Evolutionary conservation across 2,888 invertebrate genomes (phyloP).

Genomic region (Sinhomidia bicolor): DNA sequence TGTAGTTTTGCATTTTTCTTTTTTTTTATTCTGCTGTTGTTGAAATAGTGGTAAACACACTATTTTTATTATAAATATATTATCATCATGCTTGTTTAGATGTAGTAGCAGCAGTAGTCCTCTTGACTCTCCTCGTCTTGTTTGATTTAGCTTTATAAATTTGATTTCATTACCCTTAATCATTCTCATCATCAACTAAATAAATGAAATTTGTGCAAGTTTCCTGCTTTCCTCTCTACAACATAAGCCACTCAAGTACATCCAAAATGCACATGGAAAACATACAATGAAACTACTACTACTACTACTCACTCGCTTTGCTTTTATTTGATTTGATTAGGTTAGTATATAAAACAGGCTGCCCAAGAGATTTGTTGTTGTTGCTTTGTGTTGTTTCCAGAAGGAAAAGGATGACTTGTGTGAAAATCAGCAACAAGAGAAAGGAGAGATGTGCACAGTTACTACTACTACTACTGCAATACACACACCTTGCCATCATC

Average conservation of each 20-base stretch:
- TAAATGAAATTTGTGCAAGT: constrained; percentile 75
- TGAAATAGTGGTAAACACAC: too few species aligned
- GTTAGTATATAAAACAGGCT: constrained; percentile 49
- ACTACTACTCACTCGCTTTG: not conserved
- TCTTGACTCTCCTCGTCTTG: constrained; percentile 60
- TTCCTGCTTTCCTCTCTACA: constrained; percentile 43
- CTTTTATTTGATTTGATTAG: constrained; percentile 71
- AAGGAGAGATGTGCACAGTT: constrained; percentile 47
- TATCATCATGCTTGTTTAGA: not conserved
- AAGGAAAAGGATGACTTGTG: not conserved
- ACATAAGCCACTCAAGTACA: not conserved
- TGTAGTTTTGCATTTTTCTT: constrained; percentile 9
- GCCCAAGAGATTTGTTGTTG: constrained; percentile 71
- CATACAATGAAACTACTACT: not conserved
- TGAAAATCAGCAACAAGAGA: constrained; percentile 60
- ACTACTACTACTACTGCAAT: not conserved
- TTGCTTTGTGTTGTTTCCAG: constrained; percentile 42
- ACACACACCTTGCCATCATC: too few species aligned
- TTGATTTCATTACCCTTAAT: constrained; percentile 74
- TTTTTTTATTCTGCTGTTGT: constrained; percentile 42
- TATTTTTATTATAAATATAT: too few species aligned
- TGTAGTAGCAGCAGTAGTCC: not conserved
- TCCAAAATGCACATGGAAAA: not conserved
- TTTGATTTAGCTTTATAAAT: constrained; percentile 71
- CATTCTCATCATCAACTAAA: constrained; percentile 73